These are phyloP conservation scores for Callionymus lyra DNA, from an alignment of 2,113 vertebrate species.

Conservation along the genomic window DNA sequence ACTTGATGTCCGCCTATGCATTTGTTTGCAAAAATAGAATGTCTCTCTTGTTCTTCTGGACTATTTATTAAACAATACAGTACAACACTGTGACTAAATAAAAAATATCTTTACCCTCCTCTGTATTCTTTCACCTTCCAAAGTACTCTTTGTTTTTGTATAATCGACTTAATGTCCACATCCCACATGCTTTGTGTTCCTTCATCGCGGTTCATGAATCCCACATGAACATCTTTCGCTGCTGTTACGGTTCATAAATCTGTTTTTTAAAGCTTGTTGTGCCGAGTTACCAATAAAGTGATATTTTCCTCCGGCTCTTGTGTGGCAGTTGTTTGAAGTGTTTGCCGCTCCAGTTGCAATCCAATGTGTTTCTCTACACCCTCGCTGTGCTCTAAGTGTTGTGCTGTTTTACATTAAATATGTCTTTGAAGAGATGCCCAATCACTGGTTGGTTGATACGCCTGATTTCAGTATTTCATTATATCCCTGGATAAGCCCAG, in stretches of 20 bases:
- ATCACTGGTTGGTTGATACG: constrained; percentile 35
- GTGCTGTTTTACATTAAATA: constrained; percentile 33
- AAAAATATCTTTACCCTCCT: constrained; percentile 32
- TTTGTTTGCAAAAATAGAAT: no score
- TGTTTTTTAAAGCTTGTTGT: constrained; percentile 28
- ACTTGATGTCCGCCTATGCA: no score
- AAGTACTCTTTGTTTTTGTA: constrained; percentile 17
- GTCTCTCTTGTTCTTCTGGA: no score
- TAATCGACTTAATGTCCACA: constrained; percentile 17
- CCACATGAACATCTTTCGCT: constrained; percentile 14
- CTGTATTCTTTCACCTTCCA: constrained; percentile 18
- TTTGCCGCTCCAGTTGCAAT: constrained; percentile 38
- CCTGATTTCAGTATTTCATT: constrained; percentile 30
- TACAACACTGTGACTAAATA: constrained; percentile 13
- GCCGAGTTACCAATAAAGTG: constrained; percentile 22
- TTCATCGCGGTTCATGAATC: background rate
- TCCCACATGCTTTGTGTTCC: constrained; percentile 12
- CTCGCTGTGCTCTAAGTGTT: constrained; percentile 28
- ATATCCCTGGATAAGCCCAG: constrained; percentile 36
- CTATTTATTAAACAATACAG: no score
- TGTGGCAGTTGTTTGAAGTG: constrained; percentile 31
- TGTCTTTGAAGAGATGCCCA: constrained; percentile 39
- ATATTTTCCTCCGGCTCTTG: constrained; percentile 12
- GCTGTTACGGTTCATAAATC: constrained; percentile 15
- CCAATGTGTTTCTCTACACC: constrained; percentile 1